Evolutionary conservation across 2,113 vertebrate species (phyloP), one percentile per base, ranked within the genome.

Genomic region (Alaudala cheleensis): DNA sequence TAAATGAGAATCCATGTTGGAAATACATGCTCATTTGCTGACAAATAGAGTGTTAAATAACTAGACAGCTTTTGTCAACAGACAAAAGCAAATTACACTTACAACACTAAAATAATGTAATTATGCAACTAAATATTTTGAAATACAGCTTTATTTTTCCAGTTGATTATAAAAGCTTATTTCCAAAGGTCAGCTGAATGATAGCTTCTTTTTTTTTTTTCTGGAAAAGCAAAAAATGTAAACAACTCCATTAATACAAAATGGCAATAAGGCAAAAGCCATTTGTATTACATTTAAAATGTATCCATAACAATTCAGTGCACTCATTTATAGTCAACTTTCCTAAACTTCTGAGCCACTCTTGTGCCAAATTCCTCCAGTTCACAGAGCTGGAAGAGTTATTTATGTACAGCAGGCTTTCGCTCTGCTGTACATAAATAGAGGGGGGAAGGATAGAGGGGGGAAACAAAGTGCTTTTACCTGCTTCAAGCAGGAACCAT

Each of bases 141-240:
- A 93, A 79, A 95, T 95, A 17, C 79, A 73, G 29, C 65, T 93
- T 92, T 95, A 81, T 88, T 95, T 92, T 95, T 89, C 73, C 64
- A 22, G 10, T 82, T 93, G 88, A 96, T 78, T 93, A 94, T 96
- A 96, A 97, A 97, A 97, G 65, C 39, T 90, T 94, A 57, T 97
- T 97, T 96, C 87, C 94, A 34, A 58, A 53, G 54, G 39, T 53
- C 74, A 47, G 34, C 42, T 91, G 72, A 86, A 93, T 86, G 20
- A 19, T 44, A n/a, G 40, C 31, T 85, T 74, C 8, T 40, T 82
- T 82, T 81, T 60, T 82, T 81, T 60, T 58, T 60, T 53, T 61
- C 49, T 49, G 40, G 64, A 88, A 69, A 81, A 81, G 24, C 58
- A 47, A 56, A 60, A 82, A 37, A 17, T 37, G 34, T 54, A 62